Conservation (phyloP, 1,140 invertebrate species). For the Carposina sasakii region DNA sequence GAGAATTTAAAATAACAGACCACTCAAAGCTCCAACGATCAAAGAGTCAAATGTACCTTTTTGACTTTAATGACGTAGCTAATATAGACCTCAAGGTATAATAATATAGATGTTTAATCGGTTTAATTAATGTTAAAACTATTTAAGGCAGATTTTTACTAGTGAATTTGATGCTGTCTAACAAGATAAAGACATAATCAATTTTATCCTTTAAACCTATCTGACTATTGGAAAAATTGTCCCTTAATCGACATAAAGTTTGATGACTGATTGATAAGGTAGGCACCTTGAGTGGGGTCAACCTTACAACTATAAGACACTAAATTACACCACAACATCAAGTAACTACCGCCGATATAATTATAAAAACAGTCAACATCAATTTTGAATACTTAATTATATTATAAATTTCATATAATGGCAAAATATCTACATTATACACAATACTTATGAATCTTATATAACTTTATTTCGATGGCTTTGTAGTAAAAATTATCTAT, state of each 20-base stretch:
- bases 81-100: no score
- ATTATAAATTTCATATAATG: constrained; percentile 64
- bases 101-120: no score
- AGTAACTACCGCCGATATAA: constrained; percentile 72
- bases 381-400: constrained; percentile 70
- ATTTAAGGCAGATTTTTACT: no score
- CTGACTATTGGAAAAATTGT: no score
- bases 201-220: no score
- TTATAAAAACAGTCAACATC: constrained; percentile 75
- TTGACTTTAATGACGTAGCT: no score
- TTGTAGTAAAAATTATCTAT: constrained; percentile 30
- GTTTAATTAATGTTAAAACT: no score
- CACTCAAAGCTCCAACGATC: constrained; percentile 62
- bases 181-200: no score
- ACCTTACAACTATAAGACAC: constrained; percentile 66
- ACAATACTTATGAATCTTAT: constrained; percentile 57
- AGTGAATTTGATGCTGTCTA: no score
- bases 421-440: constrained; percentile 69
- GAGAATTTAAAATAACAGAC: constrained; percentile 60
- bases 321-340: constrained; percentile 74
- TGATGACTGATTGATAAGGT: no score
- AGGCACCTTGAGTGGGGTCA: constrained; percentile 50
- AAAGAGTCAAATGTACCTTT: no score
- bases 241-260: no score
- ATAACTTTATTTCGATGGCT: constrained; percentile 41